These are phyloP conservation scores for Coregonus suidteri DNA, from an alignment of 2,797 vertebrate species.

Conservation along the genomic window DNA sequence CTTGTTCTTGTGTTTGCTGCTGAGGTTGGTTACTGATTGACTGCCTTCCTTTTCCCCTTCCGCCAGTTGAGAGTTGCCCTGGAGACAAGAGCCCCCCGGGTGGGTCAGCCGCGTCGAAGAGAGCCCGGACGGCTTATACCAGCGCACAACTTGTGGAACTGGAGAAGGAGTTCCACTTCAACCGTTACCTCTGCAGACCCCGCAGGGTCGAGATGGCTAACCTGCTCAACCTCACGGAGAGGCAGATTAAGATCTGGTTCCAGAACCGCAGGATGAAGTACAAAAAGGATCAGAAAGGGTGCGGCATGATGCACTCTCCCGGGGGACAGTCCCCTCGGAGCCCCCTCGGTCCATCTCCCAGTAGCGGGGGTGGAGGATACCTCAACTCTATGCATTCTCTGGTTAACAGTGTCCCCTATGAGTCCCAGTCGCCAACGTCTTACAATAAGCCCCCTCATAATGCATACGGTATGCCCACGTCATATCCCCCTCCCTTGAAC, in stretches of 20 bases:
- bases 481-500: conserved; percentile 87
- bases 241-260: conserved; percentile 99
- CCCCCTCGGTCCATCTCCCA: conserved; percentile 81
- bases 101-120: conserved; percentile 91
- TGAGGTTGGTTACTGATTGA: conserved; percentile 62
- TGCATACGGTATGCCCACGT: conserved; percentile 87
- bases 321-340: conserved; percentile 94
- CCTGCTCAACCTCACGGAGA: conserved; percentile 95
- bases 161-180: conserved; percentile 99
- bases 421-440: conserved; percentile 90
- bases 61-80: conserved; percentile 93
- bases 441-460: conserved; percentile 94
- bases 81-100: conserved; percentile 95
- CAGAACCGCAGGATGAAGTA: conserved; percentile 99
- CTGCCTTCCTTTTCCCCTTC: conserved; percentile 68
- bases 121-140: conserved; percentile 97
- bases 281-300: conserved; percentile 98
- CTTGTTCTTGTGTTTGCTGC: conserved; percentile 50
- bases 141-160: conserved; percentile 98
- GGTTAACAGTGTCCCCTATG: conserved; percentile 93
- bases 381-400: conserved; percentile 98
- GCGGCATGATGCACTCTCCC: conserved; percentile 95
- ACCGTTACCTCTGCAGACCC: conserved; percentile 96
- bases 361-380: conserved; percentile 81
- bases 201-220: conserved; percentile 97